A percentile compares a stretch with the other conserved stretches of the same genome.
These are phyloP conservation scores for Spinus olivaceus DNA, from an alignment of 2,797 vertebrate species.

Conservation along the genomic window DNA sequence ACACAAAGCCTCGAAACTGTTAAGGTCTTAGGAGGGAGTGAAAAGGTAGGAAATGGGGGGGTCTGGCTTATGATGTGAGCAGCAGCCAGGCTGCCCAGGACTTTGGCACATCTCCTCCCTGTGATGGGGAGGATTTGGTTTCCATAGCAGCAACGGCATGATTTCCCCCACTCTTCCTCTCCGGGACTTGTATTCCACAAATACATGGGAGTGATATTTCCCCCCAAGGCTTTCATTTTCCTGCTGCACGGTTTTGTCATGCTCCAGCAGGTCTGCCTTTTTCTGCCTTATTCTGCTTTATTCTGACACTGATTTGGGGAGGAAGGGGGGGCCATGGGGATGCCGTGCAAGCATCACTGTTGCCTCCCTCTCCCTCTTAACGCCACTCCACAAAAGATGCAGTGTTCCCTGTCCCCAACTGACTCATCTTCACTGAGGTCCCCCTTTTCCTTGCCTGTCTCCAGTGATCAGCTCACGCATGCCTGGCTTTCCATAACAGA, in stretches of 20 bases:
- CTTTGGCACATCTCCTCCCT: background rate
- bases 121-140: conserved; percentile 22
- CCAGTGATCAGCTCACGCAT: conserved; percentile 58
- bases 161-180: background rate
- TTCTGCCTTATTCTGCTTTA: background rate
- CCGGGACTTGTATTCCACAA: background rate
- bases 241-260: background rate
- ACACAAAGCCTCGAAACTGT: accelerated
- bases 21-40: background rate
- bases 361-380: background rate
- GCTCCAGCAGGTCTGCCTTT: background rate
- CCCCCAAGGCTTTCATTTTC: conserved; percentile 12
- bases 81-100: background rate
- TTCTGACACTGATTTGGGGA: background rate
- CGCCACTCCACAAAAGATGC: background rate
- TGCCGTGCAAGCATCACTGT: background rate
- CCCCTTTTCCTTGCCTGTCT: conserved; percentile 50
- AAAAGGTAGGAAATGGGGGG: background rate
- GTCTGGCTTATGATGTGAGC: background rate
- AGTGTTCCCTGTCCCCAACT: conserved; percentile 63
- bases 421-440: conserved; percentile 33
- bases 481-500: conserved; percentile 59
- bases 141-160: background rate
- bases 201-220: background rate
- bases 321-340: accelerated